Evolutionary conservation across 2,888 invertebrate genomes (phyloP).

Genomic region (Danaus chrysippus): DNA sequence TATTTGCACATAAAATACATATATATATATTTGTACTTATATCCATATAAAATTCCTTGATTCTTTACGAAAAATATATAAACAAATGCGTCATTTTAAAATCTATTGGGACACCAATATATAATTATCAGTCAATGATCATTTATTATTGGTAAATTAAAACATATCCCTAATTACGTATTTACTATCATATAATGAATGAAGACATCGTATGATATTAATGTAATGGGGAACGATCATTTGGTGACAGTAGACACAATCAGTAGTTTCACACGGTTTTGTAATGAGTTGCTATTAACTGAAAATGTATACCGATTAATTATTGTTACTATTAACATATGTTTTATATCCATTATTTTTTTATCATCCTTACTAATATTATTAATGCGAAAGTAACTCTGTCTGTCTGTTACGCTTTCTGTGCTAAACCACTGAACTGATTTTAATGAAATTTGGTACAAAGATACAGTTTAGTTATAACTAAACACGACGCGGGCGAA

Average conservation of each 20-base stretch:
- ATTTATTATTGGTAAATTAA: neutral
- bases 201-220: neutral
- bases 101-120: neutral
- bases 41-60: too few species aligned
- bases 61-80: too few species aligned
- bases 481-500: too few species aligned
- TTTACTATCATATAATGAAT: conserved; percentile 1
- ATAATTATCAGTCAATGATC: neutral
- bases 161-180: conserved; percentile 1
- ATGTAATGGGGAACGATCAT: conserved; percentile 8
- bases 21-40: too few species aligned
- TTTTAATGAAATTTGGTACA: too few species aligned
- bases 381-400: too few species aligned
- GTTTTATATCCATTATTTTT: too few species aligned
- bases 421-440: too few species aligned
- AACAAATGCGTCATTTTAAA: neutral
- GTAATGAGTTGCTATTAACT: conserved; percentile 7
- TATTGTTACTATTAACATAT: neutral
- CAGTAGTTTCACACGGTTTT: conserved; percentile 7
- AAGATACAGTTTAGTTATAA: too few species aligned
- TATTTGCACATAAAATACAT: too few species aligned
- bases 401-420: too few species aligned
- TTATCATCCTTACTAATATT: too few species aligned
- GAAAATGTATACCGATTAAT: neutral
- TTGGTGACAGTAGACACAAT: neutral